These are phyloP conservation scores for Neodiprion virginianus DNA, from an alignment of 1,140 invertebrate genomes.

Conservation along the genomic window DNA sequence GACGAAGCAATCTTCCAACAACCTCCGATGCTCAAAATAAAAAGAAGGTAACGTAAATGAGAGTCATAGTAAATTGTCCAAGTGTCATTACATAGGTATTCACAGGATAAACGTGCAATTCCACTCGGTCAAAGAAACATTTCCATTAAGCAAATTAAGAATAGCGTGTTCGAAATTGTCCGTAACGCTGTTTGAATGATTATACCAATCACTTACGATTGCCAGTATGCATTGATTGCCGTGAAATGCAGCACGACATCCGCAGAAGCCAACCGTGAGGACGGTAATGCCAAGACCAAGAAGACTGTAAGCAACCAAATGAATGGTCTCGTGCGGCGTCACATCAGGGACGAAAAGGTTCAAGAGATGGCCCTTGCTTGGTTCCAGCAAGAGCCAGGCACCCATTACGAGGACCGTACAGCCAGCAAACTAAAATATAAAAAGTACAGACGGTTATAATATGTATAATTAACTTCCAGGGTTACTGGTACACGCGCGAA, in stretches of 20 bases:
- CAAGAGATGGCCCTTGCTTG: constrained; percentile 58
- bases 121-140: too few species aligned
- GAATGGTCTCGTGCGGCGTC: constrained; percentile 53
- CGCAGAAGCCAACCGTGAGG: constrained; percentile 63
- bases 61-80: too few species aligned
- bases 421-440: constrained; percentile 57
- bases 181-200: too few species aligned
- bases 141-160: too few species aligned
- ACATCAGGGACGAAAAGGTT: constrained; percentile 56
- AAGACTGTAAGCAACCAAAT: constrained; percentile 59
- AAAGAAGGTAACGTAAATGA: too few species aligned
- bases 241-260: constrained; percentile 62
- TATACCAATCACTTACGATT: constrained; percentile 52
- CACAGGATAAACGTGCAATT: too few species aligned
- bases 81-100: too few species aligned
- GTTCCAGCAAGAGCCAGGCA: constrained; percentile 60
- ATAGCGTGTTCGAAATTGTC: too few species aligned
- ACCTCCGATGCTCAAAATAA: too few species aligned
- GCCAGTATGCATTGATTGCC: constrained; percentile 62
- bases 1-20: too few species aligned
- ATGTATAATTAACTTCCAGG: not conserved
- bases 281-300: constrained; percentile 60
- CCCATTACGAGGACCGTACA: constrained; percentile 61
- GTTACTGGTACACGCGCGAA: not conserved
- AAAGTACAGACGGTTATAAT: constrained; percentile 4